phyloP scores from a whole-genome alignment of 2,888 invertebrate species.

The Slavum lentiscoides region DNA sequence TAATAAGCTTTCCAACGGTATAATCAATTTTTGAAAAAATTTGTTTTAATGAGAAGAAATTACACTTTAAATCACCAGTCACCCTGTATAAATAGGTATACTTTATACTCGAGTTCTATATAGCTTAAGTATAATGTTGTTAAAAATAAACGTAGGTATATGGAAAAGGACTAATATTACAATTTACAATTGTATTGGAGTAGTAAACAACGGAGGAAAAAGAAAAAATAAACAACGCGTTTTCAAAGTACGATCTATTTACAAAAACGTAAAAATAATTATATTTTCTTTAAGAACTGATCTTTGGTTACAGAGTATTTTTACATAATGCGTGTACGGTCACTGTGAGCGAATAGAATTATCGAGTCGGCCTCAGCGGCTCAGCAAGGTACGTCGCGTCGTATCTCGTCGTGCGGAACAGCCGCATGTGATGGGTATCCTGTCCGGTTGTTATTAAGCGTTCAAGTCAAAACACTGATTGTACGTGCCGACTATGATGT shows the following conservation, averaged over 20 bases:
- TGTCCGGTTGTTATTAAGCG: not conserved
- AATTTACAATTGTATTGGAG: not conserved
- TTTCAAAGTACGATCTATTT: not conserved
- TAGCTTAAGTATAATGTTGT: not conserved
- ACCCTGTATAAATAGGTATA: too few relatives aligned
- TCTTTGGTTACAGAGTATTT: slow-evolving; percentile 2
- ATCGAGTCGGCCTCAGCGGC: not conserved
- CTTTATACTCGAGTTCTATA: too few relatives aligned
- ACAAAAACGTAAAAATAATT: not conserved
- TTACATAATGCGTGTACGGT: not conserved
- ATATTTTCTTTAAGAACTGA: too few relatives aligned
- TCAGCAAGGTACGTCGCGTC: not conserved
- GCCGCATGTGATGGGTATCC: not conserved
- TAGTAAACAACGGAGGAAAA: not conserved
- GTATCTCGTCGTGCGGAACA: not conserved
- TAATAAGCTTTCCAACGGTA: too few relatives aligned
- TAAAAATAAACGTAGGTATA: not conserved
- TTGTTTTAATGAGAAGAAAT: too few relatives aligned
- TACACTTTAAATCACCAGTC: too few relatives aligned
- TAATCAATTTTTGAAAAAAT: too few relatives aligned
- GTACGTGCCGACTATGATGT: slow-evolving; percentile 42
- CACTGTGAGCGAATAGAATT: not conserved
- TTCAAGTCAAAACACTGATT: slow-evolving; percentile 47
- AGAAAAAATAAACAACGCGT: not conserved
- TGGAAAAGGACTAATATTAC: not conserved